Conservation (phyloP, 2,797 vertebrate genomes). For the Ataeniobius toweri region DNA sequence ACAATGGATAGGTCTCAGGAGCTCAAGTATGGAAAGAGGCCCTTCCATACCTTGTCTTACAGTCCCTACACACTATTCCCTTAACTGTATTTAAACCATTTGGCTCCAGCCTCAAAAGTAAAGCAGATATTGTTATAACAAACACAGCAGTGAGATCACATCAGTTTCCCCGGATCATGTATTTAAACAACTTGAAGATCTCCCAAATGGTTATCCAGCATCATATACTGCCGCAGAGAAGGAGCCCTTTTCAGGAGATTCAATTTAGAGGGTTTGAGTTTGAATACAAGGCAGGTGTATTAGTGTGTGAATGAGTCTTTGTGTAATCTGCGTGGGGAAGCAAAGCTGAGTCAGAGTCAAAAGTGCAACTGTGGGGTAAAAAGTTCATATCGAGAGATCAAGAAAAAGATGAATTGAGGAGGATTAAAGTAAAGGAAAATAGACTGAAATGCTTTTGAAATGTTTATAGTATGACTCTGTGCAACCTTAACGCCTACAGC, state of each 20-base stretch:
- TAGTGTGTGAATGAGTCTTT: conserved; percentile 67
- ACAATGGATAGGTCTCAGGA: conserved; percentile 75
- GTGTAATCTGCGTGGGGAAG: conserved; percentile 51
- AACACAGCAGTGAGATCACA: background rate
- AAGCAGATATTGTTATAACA: background rate
- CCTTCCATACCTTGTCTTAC: conserved; percentile 63
- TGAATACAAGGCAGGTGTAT: conserved; percentile 55
- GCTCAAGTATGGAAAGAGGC: conserved; percentile 66
- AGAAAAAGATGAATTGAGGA: conserved; percentile 5
- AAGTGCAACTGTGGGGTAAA: conserved; percentile 60
- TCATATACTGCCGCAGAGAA: conserved; percentile 17
- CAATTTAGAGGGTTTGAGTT: conserved; percentile 40
- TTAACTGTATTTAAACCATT: conserved; percentile 28
- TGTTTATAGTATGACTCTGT: background rate
- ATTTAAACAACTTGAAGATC: conserved; percentile 17
- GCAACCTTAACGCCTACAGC: background rate
- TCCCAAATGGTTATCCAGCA: conserved; percentile 1
- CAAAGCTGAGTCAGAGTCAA: conserved; percentile 51
- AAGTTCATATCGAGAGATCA: conserved; percentile 47
- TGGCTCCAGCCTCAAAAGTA: conserved; percentile 11
- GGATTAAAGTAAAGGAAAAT: background rate
- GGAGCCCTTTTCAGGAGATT: conserved; percentile 22
- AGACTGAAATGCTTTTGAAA: conserved; percentile 5
- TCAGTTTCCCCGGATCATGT: background rate
- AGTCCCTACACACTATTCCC: conserved; percentile 46